Evolutionary conservation across 2,113 vertebrate species (phyloP), one percentile per base, ranked within the genome.

Genomic region (Entelurus aequoreus): DNA sequence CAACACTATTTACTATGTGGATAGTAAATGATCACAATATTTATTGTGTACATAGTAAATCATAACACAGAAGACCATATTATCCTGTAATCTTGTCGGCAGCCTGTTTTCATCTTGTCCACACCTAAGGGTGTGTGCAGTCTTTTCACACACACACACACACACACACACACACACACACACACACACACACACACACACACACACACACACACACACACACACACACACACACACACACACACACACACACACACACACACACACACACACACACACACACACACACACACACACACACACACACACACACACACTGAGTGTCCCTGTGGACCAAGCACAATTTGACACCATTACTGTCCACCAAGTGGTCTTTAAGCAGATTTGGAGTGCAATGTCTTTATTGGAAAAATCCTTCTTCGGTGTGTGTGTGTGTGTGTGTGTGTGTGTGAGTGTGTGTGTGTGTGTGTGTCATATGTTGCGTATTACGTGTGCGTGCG

Each of bases 351-450:
- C 81, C 85, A 88, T 87, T 87, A 88, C 84, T 84, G 85, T 88
- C 86, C 83, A 79, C 65, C 71, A 76, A 83, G 77, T 75, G 77
- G 81, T 84, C 64, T 80, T 88, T 88, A 88, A 87, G 84, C 77
- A 87, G 83, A 87, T 88, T 88, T 88, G 80, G 84, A 83, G 81
- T 83, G 81, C 87, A 87, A 88, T 86, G 83, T 85, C 86, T 88
- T 87, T 88, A 88, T 88, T 88, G 83, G 80, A 84, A 69, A 68
- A 85, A 88, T 88, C 83, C 76, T 87, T 88, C 86, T 89, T 86
- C 79, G 76, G 75, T 19, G 19, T 19, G 19, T 19, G 19, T 19
- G 19, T 19, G 19, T 19, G 19, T 19, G 19, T 19, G 19, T 19
- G 19, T 19, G 19, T 19, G n/a, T n/a, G n/a, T n/a, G n/a, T n/a